Conservation (phyloP, 1,140 invertebrate genomes). For the Atta texana region DNA sequence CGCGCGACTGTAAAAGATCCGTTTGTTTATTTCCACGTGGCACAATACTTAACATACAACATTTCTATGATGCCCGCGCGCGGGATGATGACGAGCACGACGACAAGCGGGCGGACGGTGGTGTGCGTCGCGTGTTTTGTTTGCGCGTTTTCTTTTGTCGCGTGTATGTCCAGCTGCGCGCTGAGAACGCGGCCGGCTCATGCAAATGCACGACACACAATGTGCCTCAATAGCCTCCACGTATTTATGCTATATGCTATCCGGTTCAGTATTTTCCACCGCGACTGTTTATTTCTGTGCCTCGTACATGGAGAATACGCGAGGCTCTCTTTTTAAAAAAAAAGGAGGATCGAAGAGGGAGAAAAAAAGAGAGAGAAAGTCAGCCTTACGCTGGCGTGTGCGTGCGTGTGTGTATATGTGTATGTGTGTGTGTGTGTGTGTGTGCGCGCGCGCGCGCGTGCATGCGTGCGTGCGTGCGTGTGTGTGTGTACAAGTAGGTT, state of each 20-base stretch:
- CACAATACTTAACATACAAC: constrained; percentile 63
- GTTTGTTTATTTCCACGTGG: constrained; percentile 66
- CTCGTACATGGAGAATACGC: constrained; percentile 26
- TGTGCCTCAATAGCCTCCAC: constrained; percentile 71
- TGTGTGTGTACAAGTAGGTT: not conserved
- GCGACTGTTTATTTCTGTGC: constrained; percentile 69
- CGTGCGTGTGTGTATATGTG: fast-evolving
- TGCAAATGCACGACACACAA: constrained; percentile 75
- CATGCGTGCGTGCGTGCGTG: no score
- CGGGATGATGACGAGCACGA: constrained; percentile 35
- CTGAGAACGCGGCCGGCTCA: constrained; percentile 71
- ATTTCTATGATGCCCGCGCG: constrained; percentile 32
- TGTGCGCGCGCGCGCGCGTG: no score
- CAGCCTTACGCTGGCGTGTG: not conserved
- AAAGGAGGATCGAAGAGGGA: not conserved
- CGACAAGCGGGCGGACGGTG: constrained; percentile 35
- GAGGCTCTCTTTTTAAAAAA: constrained; percentile 44
- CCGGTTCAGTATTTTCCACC: constrained; percentile 75
- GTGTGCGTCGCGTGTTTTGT: constrained; percentile 76
- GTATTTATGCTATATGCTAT: constrained; percentile 74
- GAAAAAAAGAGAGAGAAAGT: not conserved
- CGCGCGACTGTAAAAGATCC: constrained; percentile 42
- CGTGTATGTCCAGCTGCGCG: constrained; percentile 78
- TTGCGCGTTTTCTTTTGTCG: constrained; percentile 78
- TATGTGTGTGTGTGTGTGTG: fast-evolving